Evolutionary conservation across 2,888 invertebrate species (phyloP).

Genomic region (Acrocera orbiculus): DNA sequence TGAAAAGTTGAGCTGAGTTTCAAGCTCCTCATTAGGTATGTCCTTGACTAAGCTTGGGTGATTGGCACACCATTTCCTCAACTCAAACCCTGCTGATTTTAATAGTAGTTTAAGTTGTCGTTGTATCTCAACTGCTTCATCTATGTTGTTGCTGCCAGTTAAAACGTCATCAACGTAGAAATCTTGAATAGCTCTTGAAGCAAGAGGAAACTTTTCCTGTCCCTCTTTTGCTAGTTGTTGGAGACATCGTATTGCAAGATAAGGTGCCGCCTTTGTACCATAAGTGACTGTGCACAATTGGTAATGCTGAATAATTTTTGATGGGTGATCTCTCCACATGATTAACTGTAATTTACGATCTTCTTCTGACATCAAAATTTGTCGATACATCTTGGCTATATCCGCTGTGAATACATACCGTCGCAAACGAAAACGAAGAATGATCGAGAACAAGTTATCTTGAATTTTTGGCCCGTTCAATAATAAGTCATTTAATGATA

Average conservation of each 20-base stretch:
- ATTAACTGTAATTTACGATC: background rate
- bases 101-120: background rate
- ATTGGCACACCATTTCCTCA: constrained; percentile 2
- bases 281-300: background rate
- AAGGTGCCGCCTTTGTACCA: constrained; percentile 2
- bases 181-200: background rate
- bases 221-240: background rate
- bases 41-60: background rate
- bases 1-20: background rate
- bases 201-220: background rate
- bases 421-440: background rate
- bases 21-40: background rate
- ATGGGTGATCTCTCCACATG: background rate
- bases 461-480: background rate
- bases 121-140: background rate
- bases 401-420: background rate
- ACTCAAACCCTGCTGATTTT: background rate
- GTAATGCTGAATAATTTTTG: background rate
- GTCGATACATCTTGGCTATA: background rate
- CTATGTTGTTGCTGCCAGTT: background rate
- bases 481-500: background rate
- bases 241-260: background rate
- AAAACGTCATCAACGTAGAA: constrained; percentile 4
- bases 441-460: background rate
- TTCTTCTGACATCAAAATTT: background rate